Conservation (phyloP, 2,113 vertebrate species). For the Malurus cyaneus region DNA sequence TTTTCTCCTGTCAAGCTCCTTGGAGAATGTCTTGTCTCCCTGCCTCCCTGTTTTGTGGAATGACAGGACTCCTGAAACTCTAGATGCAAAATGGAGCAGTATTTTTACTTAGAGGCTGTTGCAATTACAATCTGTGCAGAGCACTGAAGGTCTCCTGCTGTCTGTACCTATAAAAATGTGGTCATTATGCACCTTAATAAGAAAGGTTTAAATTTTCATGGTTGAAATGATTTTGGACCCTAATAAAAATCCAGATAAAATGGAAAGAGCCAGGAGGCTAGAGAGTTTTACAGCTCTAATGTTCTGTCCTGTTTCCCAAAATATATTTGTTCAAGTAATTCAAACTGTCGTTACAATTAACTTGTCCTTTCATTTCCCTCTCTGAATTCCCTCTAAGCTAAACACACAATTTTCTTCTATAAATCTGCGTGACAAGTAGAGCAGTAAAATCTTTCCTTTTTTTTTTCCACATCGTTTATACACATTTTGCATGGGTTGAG, state of each 20-base stretch:
- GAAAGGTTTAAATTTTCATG: neutral
- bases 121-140: neutral
- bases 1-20: neutral
- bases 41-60: neutral
- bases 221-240: neutral
- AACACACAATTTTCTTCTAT: constrained; percentile 48
- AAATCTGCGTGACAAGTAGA: constrained; percentile 56
- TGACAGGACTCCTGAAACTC: neutral
- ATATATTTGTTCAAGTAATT: constrained; percentile 58
- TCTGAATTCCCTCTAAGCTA: constrained; percentile 42
- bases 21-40: neutral
- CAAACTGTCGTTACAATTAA: constrained; percentile 47
- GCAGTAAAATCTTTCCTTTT: neutral
- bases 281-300: constrained; percentile 12
- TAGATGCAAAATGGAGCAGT: neutral
- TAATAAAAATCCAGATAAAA: constrained; percentile 24
- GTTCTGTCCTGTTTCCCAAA: constrained; percentile 37
- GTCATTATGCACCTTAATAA: constrained; percentile 26
- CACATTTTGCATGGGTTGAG: neutral
- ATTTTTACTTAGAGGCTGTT: neutral
- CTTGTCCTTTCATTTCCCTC: constrained; percentile 43
- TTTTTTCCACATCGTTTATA: neutral
- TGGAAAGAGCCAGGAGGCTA: neutral
- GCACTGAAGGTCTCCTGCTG: neutral
- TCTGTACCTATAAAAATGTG: neutral